Evolutionary conservation across 2,888 invertebrate species (phyloP).

Genomic region (Synergus umbraculus): DNA sequence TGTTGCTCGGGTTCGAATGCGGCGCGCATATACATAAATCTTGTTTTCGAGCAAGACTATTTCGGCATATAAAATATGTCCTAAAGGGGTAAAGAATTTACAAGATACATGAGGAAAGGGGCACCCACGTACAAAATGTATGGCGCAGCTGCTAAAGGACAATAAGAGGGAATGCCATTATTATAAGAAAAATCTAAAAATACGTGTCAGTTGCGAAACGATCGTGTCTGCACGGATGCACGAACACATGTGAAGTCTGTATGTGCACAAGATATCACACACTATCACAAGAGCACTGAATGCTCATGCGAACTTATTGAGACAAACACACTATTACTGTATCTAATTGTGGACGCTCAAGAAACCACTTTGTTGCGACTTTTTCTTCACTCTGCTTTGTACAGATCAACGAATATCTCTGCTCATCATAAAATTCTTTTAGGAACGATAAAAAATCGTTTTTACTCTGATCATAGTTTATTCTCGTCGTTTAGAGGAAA

Average conservation of each 20-base stretch:
- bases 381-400: constrained; percentile 3
- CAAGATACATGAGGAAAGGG: neutral
- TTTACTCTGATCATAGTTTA: neutral
- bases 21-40: too few relatives aligned
- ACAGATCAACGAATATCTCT: constrained; percentile 4
- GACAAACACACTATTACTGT: constrained; percentile 9
- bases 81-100: neutral
- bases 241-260: constrained; percentile 29
- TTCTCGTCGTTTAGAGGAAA: neutral
- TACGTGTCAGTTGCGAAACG: constrained; percentile 31
- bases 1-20: too few relatives aligned
- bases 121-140: constrained; percentile 22
- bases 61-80: neutral
- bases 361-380: constrained; percentile 27
- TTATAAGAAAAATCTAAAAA: constrained; percentile 40
- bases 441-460: neutral
- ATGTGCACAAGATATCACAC: constrained; percentile 8
- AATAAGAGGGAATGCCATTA: constrained; percentile 35
- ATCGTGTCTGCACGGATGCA: neutral
- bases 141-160: constrained; percentile 33
- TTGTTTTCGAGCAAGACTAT: neutral
- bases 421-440: neutral
- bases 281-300: neutral
- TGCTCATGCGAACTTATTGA: neutral
- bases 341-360: constrained; percentile 9